Evolutionary conservation across 2,113 vertebrate genomes (phyloP).

Genomic region (Grammomys dolichurus): DNA sequence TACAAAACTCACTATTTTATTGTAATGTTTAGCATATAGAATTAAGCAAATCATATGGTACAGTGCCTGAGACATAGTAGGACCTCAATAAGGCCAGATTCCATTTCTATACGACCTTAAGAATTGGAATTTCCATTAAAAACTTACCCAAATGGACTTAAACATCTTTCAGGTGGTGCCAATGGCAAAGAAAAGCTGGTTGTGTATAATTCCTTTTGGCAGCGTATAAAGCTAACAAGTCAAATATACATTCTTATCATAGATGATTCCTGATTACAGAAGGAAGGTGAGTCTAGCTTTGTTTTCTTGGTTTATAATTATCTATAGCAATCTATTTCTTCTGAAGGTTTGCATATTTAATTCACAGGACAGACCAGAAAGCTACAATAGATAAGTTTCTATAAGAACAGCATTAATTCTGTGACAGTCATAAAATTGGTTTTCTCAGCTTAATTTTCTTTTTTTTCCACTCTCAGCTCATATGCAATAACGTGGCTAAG

Average conservation of each 20-base stretch:
- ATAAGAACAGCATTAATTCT: background rate
- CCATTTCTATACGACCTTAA: background rate
- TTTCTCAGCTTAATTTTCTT: background rate
- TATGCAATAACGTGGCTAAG: background rate
- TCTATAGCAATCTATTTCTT: background rate
- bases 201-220: background rate
- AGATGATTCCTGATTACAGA: background rate
- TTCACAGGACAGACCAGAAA: background rate
- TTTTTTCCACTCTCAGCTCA: background rate
- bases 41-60: background rate
- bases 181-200: background rate
- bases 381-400: background rate
- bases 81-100: background rate
- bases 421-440: background rate
- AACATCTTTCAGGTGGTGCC: background rate
- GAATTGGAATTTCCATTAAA: background rate
- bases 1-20: background rate
- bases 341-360: background rate
- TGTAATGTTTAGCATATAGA: background rate
- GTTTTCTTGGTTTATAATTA: background rate
- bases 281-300: background rate
- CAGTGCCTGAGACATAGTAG: background rate
- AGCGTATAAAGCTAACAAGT: background rate
- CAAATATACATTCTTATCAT: background rate
- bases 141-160: background rate